Base-by-base conservation (phyloP, 2,113 vertebrate species). In the Microcebus lehilahytsara region DNA sequence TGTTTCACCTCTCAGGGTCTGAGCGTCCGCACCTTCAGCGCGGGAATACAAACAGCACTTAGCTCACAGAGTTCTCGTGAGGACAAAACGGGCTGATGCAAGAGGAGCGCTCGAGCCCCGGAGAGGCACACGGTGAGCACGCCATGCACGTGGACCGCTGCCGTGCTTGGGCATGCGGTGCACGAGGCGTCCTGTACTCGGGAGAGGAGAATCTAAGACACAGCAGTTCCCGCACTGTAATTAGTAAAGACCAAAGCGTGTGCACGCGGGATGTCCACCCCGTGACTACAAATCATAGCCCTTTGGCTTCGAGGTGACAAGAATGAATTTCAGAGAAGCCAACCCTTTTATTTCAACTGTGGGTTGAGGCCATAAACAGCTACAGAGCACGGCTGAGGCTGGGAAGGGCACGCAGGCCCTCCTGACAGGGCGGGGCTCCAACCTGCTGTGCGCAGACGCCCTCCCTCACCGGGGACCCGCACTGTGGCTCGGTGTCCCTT, bases 151-250 rank as follows among this genome's bases (percentile, higher is more conserved):
- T 30, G 32, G 85, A 10, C 40, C 34, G 4, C 27, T 2, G 0
- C 0, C 1, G 0, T 1, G 2, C 80, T 20, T 42, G 11, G 42
- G 14, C 13, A 42, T 0, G 2, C 0, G 13, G 0, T 9, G 25
- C 40, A 16, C 0, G 2, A 27, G 42, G 37, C 16, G 23, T 37
- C 32, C 64, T 5, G 22, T 53, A 46, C 72, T 6, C 12, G 7
- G 62, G 25, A 64, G 42, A 34, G 72, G 37, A 27, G 17, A 42
- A 40, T 14, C 6, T 16, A 22, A 62, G n/a, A 37, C 20, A 53
- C 9, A 2, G 25, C 22, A 22, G 46, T 2, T 53, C 22, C 66
- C 67, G 53, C 34, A 3, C 34, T 79, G 67, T 16, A 1, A 3
- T 77, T 56, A 34, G 11, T 37, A 46, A 80, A 83, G 46, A 46